Percentiles rank a stretch among this genome's conserved stretches.
Conservation (phyloP, 1,140 invertebrate genomes). For the Dinoponera quadriceps region DNA sequence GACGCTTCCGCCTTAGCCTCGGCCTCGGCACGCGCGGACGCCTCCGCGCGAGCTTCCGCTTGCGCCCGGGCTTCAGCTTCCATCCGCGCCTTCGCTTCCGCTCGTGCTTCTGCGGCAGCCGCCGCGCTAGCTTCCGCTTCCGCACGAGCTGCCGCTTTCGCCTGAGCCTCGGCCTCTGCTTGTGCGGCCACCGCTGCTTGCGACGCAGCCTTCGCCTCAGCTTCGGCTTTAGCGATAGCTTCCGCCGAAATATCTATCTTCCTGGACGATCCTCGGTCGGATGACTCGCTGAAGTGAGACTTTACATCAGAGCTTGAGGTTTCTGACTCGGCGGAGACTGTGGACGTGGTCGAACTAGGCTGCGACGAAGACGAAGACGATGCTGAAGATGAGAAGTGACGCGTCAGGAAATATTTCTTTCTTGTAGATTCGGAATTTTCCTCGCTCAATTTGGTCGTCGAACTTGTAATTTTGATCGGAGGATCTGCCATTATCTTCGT, state of each 20-base stretch:
- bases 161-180: not conserved
- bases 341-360: not conserved
- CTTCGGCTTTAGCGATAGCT: conserved; percentile 18
- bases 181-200: not conserved
- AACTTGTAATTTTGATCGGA: not conserved
- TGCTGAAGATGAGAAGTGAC: not conserved
- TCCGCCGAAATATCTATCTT: not conserved
- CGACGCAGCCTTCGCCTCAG: not conserved
- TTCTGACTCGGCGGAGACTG: not conserved
- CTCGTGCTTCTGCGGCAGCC: not conserved
- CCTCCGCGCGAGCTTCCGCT: not conserved
- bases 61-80: not conserved
- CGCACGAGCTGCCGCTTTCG: not conserved
- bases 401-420: not conserved
- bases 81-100: not conserved
- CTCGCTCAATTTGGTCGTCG: not conserved
- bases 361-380: conserved; percentile 14
- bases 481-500: not conserved
- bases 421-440: not conserved
- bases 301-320: no score
- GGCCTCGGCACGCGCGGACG: not conserved
- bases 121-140: not conserved
- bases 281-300: not conserved
- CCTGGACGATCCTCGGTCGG: not conserved
- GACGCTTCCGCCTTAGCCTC: not conserved